phyloP scores from a whole-genome alignment of 2,888 invertebrate genomes.

The Acanthococcus lagerstroemiae region DNA sequence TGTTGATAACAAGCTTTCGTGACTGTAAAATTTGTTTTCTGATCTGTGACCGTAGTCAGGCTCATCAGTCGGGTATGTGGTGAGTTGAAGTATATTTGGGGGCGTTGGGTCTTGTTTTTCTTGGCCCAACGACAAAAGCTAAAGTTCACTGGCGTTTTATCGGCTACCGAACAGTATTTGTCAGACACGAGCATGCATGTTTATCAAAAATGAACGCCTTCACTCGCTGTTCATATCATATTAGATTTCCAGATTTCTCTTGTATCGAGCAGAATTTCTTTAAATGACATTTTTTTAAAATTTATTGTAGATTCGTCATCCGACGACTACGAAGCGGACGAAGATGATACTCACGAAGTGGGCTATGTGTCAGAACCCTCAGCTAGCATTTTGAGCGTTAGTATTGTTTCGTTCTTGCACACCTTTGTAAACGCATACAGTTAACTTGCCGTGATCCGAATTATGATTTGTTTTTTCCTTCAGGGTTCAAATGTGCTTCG shows the following conservation, averaged over 20 bases:
- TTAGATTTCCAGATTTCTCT: no score
- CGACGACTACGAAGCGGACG: constrained; percentile 45
- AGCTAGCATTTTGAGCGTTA: constrained; percentile 48
- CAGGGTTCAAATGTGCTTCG: constrained; percentile 2
- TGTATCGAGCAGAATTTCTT: no score
- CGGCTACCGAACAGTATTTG: no score
- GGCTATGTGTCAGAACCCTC: constrained; percentile 81
- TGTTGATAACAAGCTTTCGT: background rate
- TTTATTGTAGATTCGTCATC: constrained; percentile 26
- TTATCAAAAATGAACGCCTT: no score
- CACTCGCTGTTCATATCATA: no score
- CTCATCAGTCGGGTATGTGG: no score
- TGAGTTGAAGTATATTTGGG: no score
- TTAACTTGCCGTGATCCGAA: background rate
- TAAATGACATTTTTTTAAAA: background rate
- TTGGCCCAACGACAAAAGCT: no score
- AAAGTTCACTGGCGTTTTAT: no score
- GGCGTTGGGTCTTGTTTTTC: no score
- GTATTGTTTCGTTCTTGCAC: constrained; percentile 43
- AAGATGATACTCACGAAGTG: constrained; percentile 55
- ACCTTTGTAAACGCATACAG: background rate
- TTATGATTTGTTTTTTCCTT: background rate
- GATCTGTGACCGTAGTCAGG: no score
- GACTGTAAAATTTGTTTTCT: background rate
- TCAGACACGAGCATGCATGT: no score